Percentiles rank a stretch among this genome's conserved stretches.
Conservation (phyloP, 2,888 invertebrate species). For the Melieria crassipennis region DNA sequence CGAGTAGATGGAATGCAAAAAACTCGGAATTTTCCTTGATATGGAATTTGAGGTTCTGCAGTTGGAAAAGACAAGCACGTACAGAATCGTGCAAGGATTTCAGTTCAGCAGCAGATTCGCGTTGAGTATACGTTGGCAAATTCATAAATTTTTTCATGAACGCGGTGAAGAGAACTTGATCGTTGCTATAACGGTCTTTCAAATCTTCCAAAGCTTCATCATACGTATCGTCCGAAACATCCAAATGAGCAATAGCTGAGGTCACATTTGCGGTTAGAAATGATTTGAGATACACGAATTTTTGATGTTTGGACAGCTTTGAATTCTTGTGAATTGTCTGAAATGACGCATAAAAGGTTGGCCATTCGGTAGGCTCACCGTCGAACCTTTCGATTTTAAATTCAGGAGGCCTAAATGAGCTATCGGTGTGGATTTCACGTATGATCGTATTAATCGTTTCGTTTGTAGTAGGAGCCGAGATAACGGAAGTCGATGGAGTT, state of each 20-base stretch:
- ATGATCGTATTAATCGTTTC: constrained; percentile 24
- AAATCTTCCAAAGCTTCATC: too few species aligned
- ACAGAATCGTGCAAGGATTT: constrained; percentile 9
- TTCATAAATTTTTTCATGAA: constrained; percentile 10
- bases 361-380: too few species aligned
- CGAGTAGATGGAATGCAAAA: not conserved
- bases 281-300: too few species aligned
- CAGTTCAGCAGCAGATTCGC: constrained; percentile 4
- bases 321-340: too few species aligned
- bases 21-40: not conserved
- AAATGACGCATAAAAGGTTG: too few species aligned
- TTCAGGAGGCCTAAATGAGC: constrained; percentile 27
- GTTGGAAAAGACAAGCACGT: constrained; percentile 2
- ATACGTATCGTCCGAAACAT: not conserved
- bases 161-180: constrained; percentile 14
- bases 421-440: constrained; percentile 27
- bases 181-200: too few species aligned
- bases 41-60: constrained; percentile 3
- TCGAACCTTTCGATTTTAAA: too few species aligned
- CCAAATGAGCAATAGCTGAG: constrained; percentile 19
- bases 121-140: constrained; percentile 8
- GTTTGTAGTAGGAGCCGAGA: not conserved
- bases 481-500: too few species aligned
- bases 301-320: too few species aligned
- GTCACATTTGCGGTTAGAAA: too few species aligned